Percentiles rank a stretch among this genome's conserved stretches.
Evolutionary conservation across 2,797 vertebrate genomes (phyloP).

Genomic region (Phataginus tetradactyla): DNA sequence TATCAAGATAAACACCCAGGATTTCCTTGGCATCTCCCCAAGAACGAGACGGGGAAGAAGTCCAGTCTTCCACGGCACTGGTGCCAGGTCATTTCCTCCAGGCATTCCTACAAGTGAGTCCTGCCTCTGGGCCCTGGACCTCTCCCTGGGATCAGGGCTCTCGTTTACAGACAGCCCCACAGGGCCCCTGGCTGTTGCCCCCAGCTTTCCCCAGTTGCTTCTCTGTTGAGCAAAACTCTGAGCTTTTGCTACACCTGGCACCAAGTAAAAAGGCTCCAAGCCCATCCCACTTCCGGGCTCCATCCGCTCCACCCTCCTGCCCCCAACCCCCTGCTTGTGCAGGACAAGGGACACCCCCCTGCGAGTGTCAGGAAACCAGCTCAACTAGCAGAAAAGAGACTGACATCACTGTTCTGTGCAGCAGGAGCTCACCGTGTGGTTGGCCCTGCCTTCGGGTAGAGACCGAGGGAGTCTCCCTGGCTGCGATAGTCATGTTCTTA

Average conservation of each 20-base stretch:
- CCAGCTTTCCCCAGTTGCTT: neutral
- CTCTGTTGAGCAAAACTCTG: neutral
- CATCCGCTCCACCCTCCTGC: neutral
- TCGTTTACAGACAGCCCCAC: neutral
- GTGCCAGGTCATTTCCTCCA: neutral
- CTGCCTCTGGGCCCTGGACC: neutral
- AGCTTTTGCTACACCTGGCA: neutral
- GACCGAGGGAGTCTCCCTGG: neutral
- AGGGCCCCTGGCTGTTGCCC: neutral
- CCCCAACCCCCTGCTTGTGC: neutral
- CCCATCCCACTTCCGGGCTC: neutral
- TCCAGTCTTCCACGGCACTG: neutral
- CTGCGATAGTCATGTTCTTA: rapidly evolving
- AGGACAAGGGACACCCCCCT: neutral
- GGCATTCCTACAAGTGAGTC: neutral
- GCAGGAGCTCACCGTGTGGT: neutral
- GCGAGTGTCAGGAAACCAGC: neutral
- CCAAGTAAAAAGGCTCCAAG: neutral
- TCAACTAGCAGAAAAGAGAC: neutral
- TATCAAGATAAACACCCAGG: neutral
- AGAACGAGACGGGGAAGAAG: neutral
- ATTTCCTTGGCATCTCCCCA: neutral
- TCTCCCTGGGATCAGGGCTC: neutral
- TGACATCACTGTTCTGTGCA: neutral
- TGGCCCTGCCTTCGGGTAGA: neutral